Evolutionary conservation across 53 echinoderm and acorn worm species (phyloP).

Genomic region (Luidia sarsii): DNA sequence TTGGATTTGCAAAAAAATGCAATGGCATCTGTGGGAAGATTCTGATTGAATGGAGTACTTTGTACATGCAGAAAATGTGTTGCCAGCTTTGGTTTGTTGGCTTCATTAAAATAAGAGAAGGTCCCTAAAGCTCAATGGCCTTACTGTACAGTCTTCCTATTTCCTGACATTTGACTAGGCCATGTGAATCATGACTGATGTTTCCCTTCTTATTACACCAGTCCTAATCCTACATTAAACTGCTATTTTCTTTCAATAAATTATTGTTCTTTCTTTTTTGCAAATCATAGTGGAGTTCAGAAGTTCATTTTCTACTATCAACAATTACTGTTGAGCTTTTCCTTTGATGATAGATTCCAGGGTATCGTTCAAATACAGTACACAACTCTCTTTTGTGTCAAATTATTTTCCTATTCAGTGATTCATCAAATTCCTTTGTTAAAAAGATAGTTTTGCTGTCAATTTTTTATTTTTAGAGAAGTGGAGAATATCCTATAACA

Average conservation of each 20-base stretch:
- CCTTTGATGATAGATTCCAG: constrained; percentile 49
- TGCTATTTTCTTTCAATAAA: constrained; percentile 51
- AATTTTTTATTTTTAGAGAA: too few species aligned
- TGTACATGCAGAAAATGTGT: too few species aligned
- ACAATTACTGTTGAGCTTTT: constrained; percentile 44
- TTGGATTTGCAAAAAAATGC: too few species aligned
- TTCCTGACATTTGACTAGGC: constrained; percentile 50
- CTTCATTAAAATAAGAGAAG: constrained; percentile 47
- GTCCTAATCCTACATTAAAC: constrained; percentile 50
- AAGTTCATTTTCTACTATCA: constrained; percentile 39
- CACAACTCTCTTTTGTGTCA: too few species aligned
- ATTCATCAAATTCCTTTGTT: too few species aligned
- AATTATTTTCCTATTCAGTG: too few species aligned
- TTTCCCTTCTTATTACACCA: constrained; percentile 57
- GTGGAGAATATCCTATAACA: too few species aligned
- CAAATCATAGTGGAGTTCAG: constrained; percentile 56
- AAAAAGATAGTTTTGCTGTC: too few species aligned
- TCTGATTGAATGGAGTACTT: too few species aligned
- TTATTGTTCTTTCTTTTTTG: constrained; percentile 51
- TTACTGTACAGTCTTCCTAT: constrained; percentile 42
- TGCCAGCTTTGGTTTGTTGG: constrained; percentile 3
- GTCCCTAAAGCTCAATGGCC: constrained; percentile 44
- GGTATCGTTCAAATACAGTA: too few species aligned
- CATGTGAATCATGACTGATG: constrained; percentile 60
- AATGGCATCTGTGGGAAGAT: too few species aligned